These are phyloP conservation scores for Scelioninae gen. 2 DNA, from an alignment of 2,888 invertebrate species.

Conservation along the genomic window DNA sequence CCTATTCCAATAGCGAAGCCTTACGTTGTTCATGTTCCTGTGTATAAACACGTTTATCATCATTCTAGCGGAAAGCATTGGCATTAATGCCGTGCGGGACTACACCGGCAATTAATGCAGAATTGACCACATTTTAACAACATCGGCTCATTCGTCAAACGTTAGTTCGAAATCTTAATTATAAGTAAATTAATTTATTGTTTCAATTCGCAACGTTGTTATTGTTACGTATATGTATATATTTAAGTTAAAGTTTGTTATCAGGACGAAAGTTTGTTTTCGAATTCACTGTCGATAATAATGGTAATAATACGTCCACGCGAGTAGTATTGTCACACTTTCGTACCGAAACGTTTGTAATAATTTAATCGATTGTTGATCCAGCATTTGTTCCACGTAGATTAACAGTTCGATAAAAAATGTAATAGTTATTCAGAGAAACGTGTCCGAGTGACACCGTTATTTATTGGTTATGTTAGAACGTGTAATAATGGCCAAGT, in stretches of 20 bases:
- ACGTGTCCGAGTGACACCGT: too few species aligned
- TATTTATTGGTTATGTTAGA: too few species aligned
- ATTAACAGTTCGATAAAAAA: too few species aligned
- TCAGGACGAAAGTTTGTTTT: neutral
- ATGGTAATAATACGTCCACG: too few species aligned
- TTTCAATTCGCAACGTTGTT: neutral
- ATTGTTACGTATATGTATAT: neutral
- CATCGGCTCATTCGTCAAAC: neutral
- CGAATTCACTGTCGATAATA: too few species aligned
- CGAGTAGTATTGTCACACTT: too few species aligned
- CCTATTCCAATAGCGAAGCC: slow-evolving; percentile 78
- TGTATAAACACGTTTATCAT: slow-evolving; percentile 76
- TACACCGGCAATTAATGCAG: slow-evolving; percentile 14
- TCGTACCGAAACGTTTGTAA: too few species aligned
- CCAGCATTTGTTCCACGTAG: too few species aligned
- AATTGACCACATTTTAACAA: slow-evolving; percentile 7
- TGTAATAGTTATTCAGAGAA: too few species aligned
- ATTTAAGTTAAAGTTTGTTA: neutral
- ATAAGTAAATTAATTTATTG: slow-evolving; percentile 5
- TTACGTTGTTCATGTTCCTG: slow-evolving; percentile 78
- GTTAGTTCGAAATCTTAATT: neutral
- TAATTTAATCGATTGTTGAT: too few species aligned
- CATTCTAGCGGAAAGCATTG: slow-evolving; percentile 70
- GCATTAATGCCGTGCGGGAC: slow-evolving; percentile 61
- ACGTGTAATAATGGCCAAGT: too few species aligned